These are phyloP conservation scores for Dipodomys spectabilis DNA, from an alignment of 2,113 vertebrate species.

Conservation along the genomic window DNA sequence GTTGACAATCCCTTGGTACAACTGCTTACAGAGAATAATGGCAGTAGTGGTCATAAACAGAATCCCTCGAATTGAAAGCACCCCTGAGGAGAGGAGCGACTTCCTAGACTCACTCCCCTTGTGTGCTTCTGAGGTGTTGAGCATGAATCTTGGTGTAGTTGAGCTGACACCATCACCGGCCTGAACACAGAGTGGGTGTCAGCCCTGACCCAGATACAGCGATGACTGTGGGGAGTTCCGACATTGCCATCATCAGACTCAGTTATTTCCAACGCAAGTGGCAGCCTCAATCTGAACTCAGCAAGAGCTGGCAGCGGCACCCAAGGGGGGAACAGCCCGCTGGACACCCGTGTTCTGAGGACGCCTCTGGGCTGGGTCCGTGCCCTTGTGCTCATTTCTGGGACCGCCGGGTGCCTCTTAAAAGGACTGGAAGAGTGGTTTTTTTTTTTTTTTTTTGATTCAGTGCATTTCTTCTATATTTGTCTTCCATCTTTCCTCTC, in stretches of 20 bases:
- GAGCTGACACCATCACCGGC: neutral
- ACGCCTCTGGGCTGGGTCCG: neutral
- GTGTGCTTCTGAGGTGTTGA: neutral
- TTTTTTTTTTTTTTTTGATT: neutral
- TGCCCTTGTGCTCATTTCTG: neutral
- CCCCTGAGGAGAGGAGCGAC: neutral
- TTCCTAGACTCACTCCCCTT: neutral
- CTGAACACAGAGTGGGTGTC: neutral
- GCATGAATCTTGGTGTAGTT: neutral
- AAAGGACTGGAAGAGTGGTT: neutral
- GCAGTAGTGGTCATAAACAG: no score
- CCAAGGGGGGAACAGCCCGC: neutral
- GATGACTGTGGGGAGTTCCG: neutral
- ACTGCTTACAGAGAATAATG: neutral
- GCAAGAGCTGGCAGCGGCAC: neutral
- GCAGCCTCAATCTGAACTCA: neutral
- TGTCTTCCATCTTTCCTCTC: neutral
- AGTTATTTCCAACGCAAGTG: neutral
- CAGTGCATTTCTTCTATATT: neutral
- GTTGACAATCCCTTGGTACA: no score
- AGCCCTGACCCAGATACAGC: neutral
- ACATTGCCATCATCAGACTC: neutral
- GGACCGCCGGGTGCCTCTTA: neutral
- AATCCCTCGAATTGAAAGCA: neutral
- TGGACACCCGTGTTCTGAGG: neutral